A percentile compares a stretch with the other conserved stretches of the same genome.
Conservation (phyloP, 2,888 invertebrate species). For the Campopleginae sp. region DNA sequence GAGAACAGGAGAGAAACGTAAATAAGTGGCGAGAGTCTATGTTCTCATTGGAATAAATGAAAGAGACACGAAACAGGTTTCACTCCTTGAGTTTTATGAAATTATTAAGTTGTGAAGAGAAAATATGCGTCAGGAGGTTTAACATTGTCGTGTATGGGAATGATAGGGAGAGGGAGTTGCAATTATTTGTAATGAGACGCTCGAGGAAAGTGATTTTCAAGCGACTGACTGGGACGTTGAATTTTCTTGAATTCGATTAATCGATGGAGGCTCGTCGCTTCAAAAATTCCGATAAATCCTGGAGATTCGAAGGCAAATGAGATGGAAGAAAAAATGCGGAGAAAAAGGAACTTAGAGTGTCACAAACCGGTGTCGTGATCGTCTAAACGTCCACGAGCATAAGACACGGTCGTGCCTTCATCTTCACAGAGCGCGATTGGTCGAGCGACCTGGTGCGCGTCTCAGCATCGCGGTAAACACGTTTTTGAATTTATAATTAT, state of each 20-base stretch:
- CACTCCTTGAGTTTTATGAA: conserved; percentile 40
- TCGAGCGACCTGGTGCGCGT: conserved; percentile 38
- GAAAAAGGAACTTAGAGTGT: conserved; percentile 44
- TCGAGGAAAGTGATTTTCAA: neutral
- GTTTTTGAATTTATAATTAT: conserved; percentile 73
- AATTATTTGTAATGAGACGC: conserved; percentile 8
- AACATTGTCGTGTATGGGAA: neutral
- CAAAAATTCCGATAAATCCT: conserved; percentile 53
- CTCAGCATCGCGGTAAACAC: conserved; percentile 73
- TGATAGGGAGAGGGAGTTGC: neutral
- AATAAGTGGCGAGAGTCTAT: conserved; percentile 30
- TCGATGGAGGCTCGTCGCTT: conserved; percentile 22
- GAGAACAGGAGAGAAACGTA: conserved; percentile 16
- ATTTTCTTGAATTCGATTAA: conserved; percentile 13
- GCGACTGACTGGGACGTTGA: neutral
- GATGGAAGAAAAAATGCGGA: neutral
- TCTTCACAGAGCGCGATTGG: conserved; percentile 73
- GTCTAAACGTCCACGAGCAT: conserved; percentile 23
- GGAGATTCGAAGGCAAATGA: neutral
- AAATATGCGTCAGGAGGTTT: conserved; percentile 26
- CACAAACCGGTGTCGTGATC: conserved; percentile 69
- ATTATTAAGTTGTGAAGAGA: conserved; percentile 27
- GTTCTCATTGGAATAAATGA: conserved; percentile 5
- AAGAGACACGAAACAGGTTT: conserved; percentile 22
- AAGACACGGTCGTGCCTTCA: conserved; percentile 74